phyloP scores from a whole-genome alignment of 2,113 vertebrate species.

The Illadopsis cleaveri region DNA sequence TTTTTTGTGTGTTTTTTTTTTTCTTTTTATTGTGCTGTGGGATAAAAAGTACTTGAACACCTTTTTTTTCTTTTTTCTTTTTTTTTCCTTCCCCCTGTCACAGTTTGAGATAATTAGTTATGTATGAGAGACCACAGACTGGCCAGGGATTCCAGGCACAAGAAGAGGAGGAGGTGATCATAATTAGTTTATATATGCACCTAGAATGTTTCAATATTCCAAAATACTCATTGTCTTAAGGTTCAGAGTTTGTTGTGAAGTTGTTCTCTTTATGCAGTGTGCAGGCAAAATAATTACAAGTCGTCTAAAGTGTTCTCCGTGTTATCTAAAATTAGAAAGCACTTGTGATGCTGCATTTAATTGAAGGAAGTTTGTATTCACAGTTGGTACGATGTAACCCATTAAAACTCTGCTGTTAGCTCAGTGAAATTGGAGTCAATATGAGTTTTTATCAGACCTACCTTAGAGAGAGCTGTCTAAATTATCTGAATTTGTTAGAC shows the following conservation, averaged over 20 bases:
- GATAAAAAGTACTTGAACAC: neutral
- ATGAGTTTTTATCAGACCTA: neutral
- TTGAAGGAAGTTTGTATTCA: neutral
- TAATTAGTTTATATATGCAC: neutral
- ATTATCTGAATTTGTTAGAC: neutral
- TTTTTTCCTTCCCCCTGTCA: too few relatives aligned
- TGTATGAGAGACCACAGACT: neutral
- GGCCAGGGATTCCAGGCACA: neutral
- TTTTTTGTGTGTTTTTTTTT: neutral
- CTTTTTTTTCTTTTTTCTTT: neutral
- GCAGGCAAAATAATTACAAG: neutral
- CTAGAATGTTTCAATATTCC: neutral
- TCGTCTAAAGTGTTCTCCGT: neutral
- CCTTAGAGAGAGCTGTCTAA: neutral
- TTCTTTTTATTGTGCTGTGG: neutral
- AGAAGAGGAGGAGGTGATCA: neutral
- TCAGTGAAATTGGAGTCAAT: neutral
- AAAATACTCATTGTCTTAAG: neutral
- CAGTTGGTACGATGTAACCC: neutral
- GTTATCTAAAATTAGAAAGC: conserved; percentile 1
- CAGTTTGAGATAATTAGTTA: neutral
- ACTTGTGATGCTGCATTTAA: neutral
- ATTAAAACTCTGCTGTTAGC: neutral
- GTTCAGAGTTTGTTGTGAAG: neutral
- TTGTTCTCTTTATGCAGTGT: neutral